Evolutionary conservation across 1,140 invertebrate genomes (phyloP), one percentile per base, ranked within the genome.

Genomic region (Eumeta japonica): DNA sequence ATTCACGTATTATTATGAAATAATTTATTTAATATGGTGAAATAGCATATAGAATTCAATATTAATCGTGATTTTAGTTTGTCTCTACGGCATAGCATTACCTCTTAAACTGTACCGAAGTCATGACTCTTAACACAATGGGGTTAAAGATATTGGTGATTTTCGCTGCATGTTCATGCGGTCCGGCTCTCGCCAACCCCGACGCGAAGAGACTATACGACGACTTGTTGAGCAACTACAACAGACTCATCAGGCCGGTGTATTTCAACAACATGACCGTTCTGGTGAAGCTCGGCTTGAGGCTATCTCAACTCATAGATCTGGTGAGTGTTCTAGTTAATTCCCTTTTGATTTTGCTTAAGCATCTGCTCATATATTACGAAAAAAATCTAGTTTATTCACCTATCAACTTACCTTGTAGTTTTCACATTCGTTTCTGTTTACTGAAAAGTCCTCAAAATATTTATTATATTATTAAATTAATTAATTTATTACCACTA

Each of bases 151-250:
- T n/a, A n/a, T 24, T 7, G n/a, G n/a, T 24, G 20, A 7, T 5
- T 24, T 24, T 24, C 5, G 5, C n/a, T 24, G 5, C n/a, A 24
- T 24, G 20, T 24, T 24, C n/a, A n/a, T 24, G 20, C n/a, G 20
- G 20, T 7, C 5, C n/a, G 5, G n/a, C 20, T 5, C n/a, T 24
- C 28, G 79, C 77, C 20, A 94, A 94, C 79, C 90, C 90, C 1
- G 91, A 96, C 56, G 92, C 92, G 1, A 94, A 94, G 63, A 80
- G 92, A 37, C 81, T 95, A 16, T 95, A 95, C 65, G 92, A 96
- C 58, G 95, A 98, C 76, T 79, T 98, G 28, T 80, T 98, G 38
- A 92, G 91, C 52, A 94, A 93, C 74, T 98, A 98, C 70, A 98
- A 98, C 78, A 85, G 94, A 46, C 82, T 97, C 18, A 95, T 96